phyloP scores from a whole-genome alignment of 2,797 vertebrate species.

The Gadopsis bispinosus region DNA sequence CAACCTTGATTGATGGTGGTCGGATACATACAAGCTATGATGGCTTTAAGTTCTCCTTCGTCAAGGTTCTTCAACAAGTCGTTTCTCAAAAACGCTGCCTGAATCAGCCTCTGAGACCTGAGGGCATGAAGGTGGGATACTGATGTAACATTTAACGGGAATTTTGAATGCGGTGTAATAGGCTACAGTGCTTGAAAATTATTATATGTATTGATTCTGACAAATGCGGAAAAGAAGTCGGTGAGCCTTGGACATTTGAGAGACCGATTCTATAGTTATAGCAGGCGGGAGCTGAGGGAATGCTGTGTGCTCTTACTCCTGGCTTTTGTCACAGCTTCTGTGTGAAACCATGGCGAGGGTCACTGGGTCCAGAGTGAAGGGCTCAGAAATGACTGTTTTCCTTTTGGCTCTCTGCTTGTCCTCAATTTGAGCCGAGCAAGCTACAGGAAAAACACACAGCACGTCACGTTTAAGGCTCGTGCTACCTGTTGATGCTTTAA shows the following conservation, averaged over 20 bases:
- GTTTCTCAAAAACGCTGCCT: slow-evolving; percentile 78
- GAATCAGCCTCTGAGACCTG: slow-evolving; percentile 82
- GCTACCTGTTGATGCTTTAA: slow-evolving; percentile 16
- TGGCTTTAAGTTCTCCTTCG: slow-evolving; percentile 76
- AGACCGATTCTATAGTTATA: slow-evolving; percentile 12
- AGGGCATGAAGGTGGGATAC: slow-evolving; percentile 20
- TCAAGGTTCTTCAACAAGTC: slow-evolving; percentile 83
- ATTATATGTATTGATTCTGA: slow-evolving; percentile 20
- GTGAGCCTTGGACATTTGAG: slow-evolving; percentile 28
- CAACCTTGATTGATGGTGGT: slow-evolving; percentile 75
- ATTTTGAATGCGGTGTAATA: slow-evolving; percentile 13
- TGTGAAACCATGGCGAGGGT: slow-evolving; percentile 70
- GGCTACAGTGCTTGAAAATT: neutral
- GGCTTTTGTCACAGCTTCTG: slow-evolving; percentile 81
- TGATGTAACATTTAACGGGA: slow-evolving; percentile 19
- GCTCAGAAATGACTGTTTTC: slow-evolving; percentile 81
- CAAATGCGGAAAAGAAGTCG: slow-evolving; percentile 4
- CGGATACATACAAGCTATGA: slow-evolving; percentile 78
- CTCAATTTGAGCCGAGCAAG: slow-evolving; percentile 61
- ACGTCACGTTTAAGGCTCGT: slow-evolving; percentile 1
- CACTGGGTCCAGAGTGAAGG: slow-evolving; percentile 71
- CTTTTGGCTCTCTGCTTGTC: slow-evolving; percentile 69
- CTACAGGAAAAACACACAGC: slow-evolving; percentile 43
- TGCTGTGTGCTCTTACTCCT: slow-evolving; percentile 76
- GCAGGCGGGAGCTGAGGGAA: slow-evolving; percentile 34